These are phyloP conservation scores for Leucopternis melanops DNA, from an alignment of 2,113 vertebrate species.

Conservation along the genomic window DNA sequence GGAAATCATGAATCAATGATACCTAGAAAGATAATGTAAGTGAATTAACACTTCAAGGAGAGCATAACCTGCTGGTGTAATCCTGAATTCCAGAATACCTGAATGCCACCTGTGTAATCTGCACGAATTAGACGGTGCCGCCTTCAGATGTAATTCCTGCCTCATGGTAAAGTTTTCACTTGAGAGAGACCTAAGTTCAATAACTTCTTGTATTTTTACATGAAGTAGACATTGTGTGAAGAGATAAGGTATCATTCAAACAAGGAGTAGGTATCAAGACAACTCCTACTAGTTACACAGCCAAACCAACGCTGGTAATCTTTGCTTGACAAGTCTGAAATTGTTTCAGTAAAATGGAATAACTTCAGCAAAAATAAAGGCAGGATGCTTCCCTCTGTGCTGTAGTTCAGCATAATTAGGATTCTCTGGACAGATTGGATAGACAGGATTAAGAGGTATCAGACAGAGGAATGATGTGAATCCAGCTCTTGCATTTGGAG, in stretches of 20 bases:
- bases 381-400: not conserved
- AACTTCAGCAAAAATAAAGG: not conserved
- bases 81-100: not conserved
- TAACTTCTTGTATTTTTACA: not conserved
- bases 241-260: not conserved
- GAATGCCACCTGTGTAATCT: not conserved
- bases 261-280: not conserved
- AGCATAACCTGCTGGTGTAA: not conserved
- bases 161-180: not conserved
- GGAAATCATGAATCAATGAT: not conserved
- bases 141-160: not conserved
- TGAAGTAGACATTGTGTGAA: not conserved
- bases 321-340: not conserved
- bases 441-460: not conserved
- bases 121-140: fast-evolving
- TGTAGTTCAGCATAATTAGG: not conserved
- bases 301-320: not conserved
- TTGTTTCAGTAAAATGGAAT: not conserved
- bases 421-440: not conserved
- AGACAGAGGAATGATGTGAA: not conserved
- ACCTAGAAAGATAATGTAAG: not conserved
- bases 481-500: not conserved
- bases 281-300: not conserved
- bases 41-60: not conserved
- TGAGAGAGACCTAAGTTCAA: not conserved